Evolutionary conservation across 1,140 invertebrate species (phyloP).

Genomic region (Zaprionus ghesquierei): DNA sequence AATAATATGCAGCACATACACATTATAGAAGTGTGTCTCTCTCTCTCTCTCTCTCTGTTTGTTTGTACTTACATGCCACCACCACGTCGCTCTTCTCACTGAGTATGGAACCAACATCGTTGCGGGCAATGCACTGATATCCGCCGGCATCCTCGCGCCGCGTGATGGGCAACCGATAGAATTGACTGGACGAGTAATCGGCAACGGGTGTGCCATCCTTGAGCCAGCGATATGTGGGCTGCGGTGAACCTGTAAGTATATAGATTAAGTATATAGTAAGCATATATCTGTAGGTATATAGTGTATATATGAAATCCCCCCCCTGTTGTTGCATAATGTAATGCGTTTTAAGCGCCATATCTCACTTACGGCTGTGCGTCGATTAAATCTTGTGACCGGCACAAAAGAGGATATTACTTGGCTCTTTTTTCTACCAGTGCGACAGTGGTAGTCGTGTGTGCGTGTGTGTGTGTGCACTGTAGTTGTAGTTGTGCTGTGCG

Average conservation of each 20-base stretch:
- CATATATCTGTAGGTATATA: constrained; percentile 1
- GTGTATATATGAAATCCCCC: neutral
- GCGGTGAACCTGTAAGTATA: constrained; percentile 89
- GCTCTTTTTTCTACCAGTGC: neutral
- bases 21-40: neutral
- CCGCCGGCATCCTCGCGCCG: constrained; percentile 91
- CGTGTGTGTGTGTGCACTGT: constrained; percentile 4
- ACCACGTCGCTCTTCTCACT: constrained; percentile 93
- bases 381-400: constrained; percentile 44
- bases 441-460: neutral
- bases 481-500: constrained; percentile 8
- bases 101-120: constrained; percentile 94
- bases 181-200: constrained; percentile 89
- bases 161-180: constrained; percentile 91
- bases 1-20: neutral
- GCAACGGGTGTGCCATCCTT: constrained; percentile 91
- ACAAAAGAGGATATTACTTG: constrained; percentile 48
- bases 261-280: neutral
- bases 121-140: constrained; percentile 95
- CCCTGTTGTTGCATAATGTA: constrained; percentile 49
- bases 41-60: neutral
- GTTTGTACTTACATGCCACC: constrained; percentile 92
- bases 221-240: constrained; percentile 94
- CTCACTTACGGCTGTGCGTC: constrained; percentile 27
- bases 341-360: constrained; percentile 8